These are phyloP conservation scores for Aegotheles bennettii DNA, from an alignment of 2,113 vertebrate genomes.

Conservation along the genomic window DNA sequence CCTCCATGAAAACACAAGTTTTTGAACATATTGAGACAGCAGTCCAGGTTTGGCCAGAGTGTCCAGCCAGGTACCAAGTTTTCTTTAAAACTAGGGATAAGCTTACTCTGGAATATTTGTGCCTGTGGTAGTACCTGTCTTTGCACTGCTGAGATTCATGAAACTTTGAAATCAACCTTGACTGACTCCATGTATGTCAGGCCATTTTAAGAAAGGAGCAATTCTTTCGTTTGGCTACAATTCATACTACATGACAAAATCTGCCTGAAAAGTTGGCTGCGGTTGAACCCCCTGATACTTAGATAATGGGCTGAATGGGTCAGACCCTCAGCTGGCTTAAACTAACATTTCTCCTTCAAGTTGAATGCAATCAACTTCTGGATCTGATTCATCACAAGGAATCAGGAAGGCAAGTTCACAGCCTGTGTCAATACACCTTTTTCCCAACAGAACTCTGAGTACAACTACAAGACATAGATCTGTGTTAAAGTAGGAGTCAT, in stretches of 20 bases:
- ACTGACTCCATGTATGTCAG: not conserved
- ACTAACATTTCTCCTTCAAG: not conserved
- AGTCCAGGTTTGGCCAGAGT: not conserved
- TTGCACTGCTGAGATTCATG: not conserved
- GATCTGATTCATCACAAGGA: not conserved
- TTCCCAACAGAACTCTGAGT: not conserved
- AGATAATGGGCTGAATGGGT: not conserved
- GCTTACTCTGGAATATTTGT: not conserved
- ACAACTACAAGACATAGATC: not conserved
- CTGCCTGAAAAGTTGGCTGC: not conserved
- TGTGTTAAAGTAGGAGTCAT: not conserved
- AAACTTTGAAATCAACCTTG: not conserved
- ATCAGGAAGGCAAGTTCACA: not conserved
- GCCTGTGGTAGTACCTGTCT: not conserved
- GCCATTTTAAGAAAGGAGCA: not conserved
- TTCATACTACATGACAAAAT: not conserved
- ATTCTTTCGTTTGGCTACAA: not conserved
- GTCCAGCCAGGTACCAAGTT: not conserved
- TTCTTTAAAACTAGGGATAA: not conserved
- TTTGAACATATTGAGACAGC: not conserved
- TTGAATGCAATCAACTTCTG: not conserved
- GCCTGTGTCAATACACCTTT: not conserved
- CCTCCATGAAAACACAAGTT: not conserved
- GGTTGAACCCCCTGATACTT: not conserved
- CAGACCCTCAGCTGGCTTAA: not conserved